Conservation (phyloP, 2,113 vertebrate species). For the Tetrax tetrax region DNA sequence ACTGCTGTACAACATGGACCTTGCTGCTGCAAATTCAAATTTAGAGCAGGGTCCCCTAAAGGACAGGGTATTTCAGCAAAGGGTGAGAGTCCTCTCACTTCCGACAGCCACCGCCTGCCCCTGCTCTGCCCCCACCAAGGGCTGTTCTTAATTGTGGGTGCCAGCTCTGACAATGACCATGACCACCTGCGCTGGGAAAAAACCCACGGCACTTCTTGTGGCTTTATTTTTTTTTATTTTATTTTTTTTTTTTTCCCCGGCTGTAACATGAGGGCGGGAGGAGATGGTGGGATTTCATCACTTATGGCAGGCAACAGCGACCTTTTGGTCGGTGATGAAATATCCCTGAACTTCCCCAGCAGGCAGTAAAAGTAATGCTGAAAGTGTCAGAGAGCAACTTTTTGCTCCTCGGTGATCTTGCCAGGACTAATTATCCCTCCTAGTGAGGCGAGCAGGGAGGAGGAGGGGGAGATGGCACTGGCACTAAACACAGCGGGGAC, state of each 20-base stretch:
- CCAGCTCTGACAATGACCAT: background rate
- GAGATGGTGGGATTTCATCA: background rate
- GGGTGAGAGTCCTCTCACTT: background rate
- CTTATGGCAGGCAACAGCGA: background rate
- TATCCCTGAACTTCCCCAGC: background rate
- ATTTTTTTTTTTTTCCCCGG: background rate
- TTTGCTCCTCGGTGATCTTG: background rate
- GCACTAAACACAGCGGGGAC: background rate
- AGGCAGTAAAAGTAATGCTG: background rate
- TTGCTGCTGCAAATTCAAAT: background rate
- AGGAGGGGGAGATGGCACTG: background rate
- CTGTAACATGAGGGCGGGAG: background rate
- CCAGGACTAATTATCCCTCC: background rate
- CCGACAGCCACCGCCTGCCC: background rate
- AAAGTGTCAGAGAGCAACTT: background rate
- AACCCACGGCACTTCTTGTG: rapidly evolving
- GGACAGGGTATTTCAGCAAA: background rate
- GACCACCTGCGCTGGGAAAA: background rate
- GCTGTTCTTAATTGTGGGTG: background rate
- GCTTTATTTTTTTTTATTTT: background rate
- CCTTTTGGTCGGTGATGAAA: background rate
- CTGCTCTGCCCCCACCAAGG: background rate
- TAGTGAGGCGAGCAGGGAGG: background rate
- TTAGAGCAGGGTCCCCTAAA: background rate
- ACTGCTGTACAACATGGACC: background rate